phyloP scores from a whole-genome alignment of 2,113 vertebrate genomes.

The Aramus guarauna region DNA sequence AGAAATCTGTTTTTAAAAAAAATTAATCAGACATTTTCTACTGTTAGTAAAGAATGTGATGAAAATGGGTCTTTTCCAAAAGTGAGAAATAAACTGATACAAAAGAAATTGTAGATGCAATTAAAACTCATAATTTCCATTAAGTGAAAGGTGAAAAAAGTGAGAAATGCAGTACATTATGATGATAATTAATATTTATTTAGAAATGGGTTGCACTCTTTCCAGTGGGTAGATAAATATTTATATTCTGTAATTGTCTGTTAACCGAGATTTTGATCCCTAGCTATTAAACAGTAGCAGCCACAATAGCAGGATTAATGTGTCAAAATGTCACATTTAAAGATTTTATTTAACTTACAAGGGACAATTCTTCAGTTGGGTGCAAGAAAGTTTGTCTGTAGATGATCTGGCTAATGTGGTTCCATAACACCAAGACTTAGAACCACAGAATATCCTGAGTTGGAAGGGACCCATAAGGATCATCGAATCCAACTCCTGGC shows the following conservation, averaged over 20 bases:
- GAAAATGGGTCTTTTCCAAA: neutral
- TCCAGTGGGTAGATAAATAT: neutral
- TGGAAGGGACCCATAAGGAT: no score
- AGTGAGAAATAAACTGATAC: neutral
- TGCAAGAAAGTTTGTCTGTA: neutral
- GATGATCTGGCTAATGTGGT: neutral
- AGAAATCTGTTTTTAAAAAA: neutral
- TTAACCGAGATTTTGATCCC: neutral
- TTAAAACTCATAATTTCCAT: neutral
- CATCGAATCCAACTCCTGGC: no score
- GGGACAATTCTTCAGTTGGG: neutral
- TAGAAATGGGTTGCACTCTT: neutral
- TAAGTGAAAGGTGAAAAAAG: neutral
- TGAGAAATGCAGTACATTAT: neutral
- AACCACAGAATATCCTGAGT: no score
- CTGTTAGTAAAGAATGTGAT: neutral
- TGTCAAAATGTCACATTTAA: neutral
- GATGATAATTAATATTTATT: neutral
- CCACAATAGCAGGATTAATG: neutral
- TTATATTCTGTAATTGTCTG: neutral
- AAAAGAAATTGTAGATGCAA: neutral
- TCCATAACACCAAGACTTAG: neutral
- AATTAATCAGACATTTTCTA: neutral
- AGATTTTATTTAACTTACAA: neutral
- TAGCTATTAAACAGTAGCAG: neutral